Percentiles rank a stretch among this genome's conserved stretches.
These are phyloP conservation scores for Ciconia stormi DNA, from an alignment of 2,113 vertebrate genomes.

Conservation along the genomic window DNA sequence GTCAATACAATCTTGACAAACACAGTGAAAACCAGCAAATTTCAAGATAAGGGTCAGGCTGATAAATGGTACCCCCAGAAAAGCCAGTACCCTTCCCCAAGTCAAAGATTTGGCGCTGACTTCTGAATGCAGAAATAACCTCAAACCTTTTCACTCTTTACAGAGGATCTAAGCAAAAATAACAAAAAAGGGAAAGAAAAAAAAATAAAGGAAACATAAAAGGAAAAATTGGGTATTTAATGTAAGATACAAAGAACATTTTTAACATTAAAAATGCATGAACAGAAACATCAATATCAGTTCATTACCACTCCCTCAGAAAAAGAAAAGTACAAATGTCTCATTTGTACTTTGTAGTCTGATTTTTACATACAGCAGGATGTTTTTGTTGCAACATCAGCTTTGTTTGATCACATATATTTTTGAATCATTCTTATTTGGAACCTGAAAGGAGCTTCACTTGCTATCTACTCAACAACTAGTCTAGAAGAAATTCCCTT, in stretches of 20 bases:
- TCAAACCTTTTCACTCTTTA: background rate
- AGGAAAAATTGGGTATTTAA: background rate
- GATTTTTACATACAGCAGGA: slow-evolving; percentile 34
- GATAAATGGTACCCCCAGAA: background rate
- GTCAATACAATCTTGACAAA: background rate
- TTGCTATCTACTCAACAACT: background rate
- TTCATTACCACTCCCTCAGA: slow-evolving; percentile 13
- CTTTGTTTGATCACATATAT: slow-evolving; percentile 12
- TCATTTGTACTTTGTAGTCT: slow-evolving; percentile 36
- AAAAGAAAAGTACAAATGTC: slow-evolving; percentile 12
- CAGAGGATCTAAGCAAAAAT: background rate
- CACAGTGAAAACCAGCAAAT: background rate
- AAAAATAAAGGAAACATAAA: background rate
- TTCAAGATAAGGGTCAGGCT: background rate
- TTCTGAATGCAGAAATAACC: background rate
- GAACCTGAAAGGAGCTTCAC: background rate
- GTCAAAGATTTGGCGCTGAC: background rate
- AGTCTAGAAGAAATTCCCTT: background rate
- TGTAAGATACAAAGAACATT: slow-evolving; percentile 13
- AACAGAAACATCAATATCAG: slow-evolving; percentile 6
- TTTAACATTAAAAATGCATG: slow-evolving; percentile 49
- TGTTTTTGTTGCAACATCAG: slow-evolving; percentile 32
- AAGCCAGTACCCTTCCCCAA: background rate
- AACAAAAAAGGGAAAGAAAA: background rate
- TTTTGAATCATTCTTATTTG: background rate